phyloP scores from a whole-genome alignment of 2,797 vertebrate species.

The Gephyroberyx darwinii region DNA sequence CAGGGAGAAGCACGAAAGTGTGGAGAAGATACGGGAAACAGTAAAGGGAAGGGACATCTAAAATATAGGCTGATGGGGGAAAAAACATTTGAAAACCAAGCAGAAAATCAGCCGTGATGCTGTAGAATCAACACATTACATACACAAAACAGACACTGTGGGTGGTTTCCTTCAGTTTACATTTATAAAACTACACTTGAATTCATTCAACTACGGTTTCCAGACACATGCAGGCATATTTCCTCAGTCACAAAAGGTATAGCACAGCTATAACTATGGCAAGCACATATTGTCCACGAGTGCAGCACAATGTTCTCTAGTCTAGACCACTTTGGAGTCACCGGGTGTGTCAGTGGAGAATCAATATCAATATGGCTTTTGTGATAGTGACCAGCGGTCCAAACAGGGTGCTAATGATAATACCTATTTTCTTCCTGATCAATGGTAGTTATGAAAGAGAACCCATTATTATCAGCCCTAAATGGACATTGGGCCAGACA shows the following conservation, averaged over 20 bases:
- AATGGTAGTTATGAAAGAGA: slow-evolving; percentile 50
- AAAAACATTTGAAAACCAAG: slow-evolving; percentile 24
- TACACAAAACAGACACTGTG: slow-evolving; percentile 21
- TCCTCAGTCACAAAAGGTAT: background rate
- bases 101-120: slow-evolving; percentile 16
- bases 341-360: slow-evolving; percentile 36
- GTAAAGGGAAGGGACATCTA: slow-evolving; percentile 30
- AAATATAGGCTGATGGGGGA: slow-evolving; percentile 16
- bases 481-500: slow-evolving; percentile 11
- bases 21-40: slow-evolving; percentile 43
- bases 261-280: background rate
- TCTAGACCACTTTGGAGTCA: slow-evolving; percentile 37
- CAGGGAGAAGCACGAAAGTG: slow-evolving; percentile 19
- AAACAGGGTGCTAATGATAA: slow-evolving; percentile 52
- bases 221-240: slow-evolving; percentile 3
- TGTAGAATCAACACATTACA: slow-evolving; percentile 31
- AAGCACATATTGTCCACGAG: slow-evolving; percentile 27
- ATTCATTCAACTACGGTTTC: slow-evolving; percentile 20
- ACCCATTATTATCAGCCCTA: slow-evolving; percentile 18
- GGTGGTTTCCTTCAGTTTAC: background rate
- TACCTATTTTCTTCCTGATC: slow-evolving; percentile 59
- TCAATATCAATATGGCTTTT: slow-evolving; percentile 61
- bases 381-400: slow-evolving; percentile 59
- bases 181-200: background rate
- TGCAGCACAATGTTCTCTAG: slow-evolving; percentile 17